Evolutionary conservation across 2,888 invertebrate species (phyloP), one percentile per base, ranked within the genome.

Genomic region (Xestia c-nigrum): DNA sequence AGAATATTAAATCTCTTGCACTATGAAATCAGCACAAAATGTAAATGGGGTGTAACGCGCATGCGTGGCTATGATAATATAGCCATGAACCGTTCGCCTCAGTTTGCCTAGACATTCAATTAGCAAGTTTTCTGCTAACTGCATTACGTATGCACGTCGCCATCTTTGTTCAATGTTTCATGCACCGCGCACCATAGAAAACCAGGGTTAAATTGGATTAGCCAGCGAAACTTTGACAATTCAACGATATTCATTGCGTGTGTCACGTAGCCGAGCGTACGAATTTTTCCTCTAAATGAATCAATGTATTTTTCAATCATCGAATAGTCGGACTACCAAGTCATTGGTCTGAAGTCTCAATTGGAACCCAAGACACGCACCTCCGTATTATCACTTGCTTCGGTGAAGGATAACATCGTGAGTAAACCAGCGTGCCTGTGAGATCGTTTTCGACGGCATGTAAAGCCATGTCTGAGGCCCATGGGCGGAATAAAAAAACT

Each of bases 51-150:
- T 81, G 71, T 61, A 76, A 57, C 31, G 38, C 63, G 55, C 72
- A 66, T 82, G 76, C 71, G 76, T 70, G 57, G 21, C 19, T n/a
- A 66, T 57, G 67, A 47, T 65, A 73, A 43, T 55, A 46, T 50
- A 66, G 50, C 76, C 72, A 52, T 69, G 64, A 76, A 47, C 46
- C 68, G 68, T 21, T 50, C 38, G 38, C 43, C 47, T 59, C 50
- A 59, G 76, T 76, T 81, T 61, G 77, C 86, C 77, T 82, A 82
- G 88, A 83, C 83, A 61, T 50, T 64, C 74, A 78, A 82, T 85
- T 85, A 85, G 74, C 80, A 76, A 64, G 65, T 52, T 57, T 38
- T 31, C 65, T 85, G 72, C 61, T 81, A 85, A 72, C 74, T 50
- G 21, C 6, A 72, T 72, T 70, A 55, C 47, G 59, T 7, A 64